phyloP scores from a whole-genome alignment of 2,113 vertebrate genomes.

The Cynocephalus volans region DNA sequence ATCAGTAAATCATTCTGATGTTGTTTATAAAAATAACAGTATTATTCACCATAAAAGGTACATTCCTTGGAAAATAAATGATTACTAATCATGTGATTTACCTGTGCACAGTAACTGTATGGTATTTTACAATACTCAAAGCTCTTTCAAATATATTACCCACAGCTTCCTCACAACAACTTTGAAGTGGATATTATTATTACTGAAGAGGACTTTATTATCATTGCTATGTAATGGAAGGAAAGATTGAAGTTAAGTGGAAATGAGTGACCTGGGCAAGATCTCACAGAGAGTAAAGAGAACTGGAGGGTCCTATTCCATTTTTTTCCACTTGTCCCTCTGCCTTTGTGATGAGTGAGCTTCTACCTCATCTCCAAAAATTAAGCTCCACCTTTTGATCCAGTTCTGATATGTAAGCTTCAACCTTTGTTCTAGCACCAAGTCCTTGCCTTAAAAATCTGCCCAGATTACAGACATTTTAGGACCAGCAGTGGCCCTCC shows the following conservation, averaged over 20 bases:
- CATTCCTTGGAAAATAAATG: background rate
- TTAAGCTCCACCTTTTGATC: background rate
- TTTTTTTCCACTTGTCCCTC: background rate
- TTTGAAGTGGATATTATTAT: background rate
- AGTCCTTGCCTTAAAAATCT: background rate
- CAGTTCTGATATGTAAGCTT: background rate
- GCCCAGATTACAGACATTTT: background rate
- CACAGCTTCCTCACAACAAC: background rate
- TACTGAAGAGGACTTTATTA: background rate
- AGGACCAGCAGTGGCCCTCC: background rate
- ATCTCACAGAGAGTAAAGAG: background rate
- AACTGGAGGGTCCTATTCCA: background rate
- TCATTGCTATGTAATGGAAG: background rate
- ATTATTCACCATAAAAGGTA: background rate
- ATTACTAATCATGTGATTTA: background rate
- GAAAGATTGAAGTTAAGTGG: background rate
- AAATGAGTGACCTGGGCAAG: background rate
- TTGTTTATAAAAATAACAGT: background rate
- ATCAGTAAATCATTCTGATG: background rate
- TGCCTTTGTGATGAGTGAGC: background rate
- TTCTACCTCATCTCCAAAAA: background rate
- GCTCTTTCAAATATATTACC: conserved; percentile 8
- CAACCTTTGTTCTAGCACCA: background rate
- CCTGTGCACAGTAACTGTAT: background rate
- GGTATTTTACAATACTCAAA: background rate